Conservation (phyloP, 2,888 invertebrate species). For the Troides aeacus region DNA sequence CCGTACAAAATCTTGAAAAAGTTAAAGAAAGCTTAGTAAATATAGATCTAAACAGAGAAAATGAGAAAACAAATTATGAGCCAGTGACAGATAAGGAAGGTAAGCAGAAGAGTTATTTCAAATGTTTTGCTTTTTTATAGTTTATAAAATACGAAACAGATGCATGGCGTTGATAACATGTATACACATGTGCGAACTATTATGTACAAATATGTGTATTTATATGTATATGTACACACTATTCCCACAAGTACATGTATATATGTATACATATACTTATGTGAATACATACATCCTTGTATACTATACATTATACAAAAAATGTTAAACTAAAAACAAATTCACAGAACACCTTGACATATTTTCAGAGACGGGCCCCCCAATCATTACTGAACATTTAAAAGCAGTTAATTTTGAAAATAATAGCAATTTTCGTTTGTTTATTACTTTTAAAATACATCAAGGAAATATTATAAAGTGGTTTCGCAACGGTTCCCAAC, state of each 20-base stretch:
- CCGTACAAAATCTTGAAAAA: background rate
- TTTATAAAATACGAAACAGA: conserved; percentile 45
- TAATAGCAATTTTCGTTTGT: conserved; percentile 84
- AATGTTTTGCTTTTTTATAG: background rate
- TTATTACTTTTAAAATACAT: conserved; percentile 85
- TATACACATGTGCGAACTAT: background rate
- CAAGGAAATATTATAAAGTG: conserved; percentile 89
- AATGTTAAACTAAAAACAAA: background rate
- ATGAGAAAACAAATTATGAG: conserved; percentile 1
- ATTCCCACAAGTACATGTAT: no score
- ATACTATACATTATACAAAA: background rate
- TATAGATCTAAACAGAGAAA: background rate
- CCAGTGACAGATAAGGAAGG: background rate
- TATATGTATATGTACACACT: background rate
- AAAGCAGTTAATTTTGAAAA: conserved; percentile 86
- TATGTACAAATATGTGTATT: background rate
- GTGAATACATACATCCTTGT: background rate
- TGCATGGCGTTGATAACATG: conserved; percentile 54
- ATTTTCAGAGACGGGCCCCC: conserved; percentile 74
- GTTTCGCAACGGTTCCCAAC: conserved; percentile 90
- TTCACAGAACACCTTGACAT: conserved; percentile 36
- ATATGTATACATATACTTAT: no score
- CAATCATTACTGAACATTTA: conserved; percentile 87
- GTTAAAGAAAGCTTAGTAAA: no score
- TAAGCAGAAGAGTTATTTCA: background rate